Conservation (phyloP, 1,140 invertebrate genomes). For the Trypoxylus dichotomus region DNA sequence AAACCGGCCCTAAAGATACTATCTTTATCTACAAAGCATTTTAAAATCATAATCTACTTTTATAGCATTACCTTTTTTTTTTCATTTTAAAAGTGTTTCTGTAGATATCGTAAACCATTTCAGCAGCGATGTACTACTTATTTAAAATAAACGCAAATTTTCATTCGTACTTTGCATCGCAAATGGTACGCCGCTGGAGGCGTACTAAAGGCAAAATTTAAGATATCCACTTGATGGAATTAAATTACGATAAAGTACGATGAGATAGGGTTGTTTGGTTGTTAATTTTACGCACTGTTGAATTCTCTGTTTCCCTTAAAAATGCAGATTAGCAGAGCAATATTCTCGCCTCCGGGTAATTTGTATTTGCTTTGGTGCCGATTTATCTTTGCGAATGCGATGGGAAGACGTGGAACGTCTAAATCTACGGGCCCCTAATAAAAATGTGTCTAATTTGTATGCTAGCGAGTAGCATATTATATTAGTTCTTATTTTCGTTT, state of each 20-base stretch:
- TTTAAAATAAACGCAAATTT: too few relatives aligned
- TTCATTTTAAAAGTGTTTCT: too few relatives aligned
- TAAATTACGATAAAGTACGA: slow-evolving; percentile 24
- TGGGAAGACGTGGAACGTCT: slow-evolving; percentile 13
- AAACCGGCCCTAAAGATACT: too few relatives aligned
- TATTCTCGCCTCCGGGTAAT: slow-evolving; percentile 16
- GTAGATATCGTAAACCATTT: too few relatives aligned
- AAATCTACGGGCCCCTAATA: slow-evolving; percentile 15
- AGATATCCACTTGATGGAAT: slow-evolving; percentile 14
- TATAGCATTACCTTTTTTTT: too few relatives aligned
- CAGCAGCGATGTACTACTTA: too few relatives aligned
- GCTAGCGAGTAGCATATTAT: background rate
- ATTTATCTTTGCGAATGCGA: slow-evolving; percentile 1
- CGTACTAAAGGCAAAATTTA: background rate
- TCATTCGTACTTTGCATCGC: background rate
- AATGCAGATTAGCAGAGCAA: slow-evolving; percentile 15
- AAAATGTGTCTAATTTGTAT: slow-evolving; percentile 21
- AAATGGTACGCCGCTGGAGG: background rate
- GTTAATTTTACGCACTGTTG: slow-evolving; percentile 24
- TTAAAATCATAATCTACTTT: too few relatives aligned
- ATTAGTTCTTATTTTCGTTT: slow-evolving; percentile 13
- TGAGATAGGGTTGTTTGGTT: slow-evolving; percentile 16
- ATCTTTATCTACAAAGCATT: too few relatives aligned
- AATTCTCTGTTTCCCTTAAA: slow-evolving; percentile 20
- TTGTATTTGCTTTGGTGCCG: slow-evolving; percentile 4